Conservation (phyloP, 2,113 vertebrate species). For the Leucoraja erinaceus region DNA sequence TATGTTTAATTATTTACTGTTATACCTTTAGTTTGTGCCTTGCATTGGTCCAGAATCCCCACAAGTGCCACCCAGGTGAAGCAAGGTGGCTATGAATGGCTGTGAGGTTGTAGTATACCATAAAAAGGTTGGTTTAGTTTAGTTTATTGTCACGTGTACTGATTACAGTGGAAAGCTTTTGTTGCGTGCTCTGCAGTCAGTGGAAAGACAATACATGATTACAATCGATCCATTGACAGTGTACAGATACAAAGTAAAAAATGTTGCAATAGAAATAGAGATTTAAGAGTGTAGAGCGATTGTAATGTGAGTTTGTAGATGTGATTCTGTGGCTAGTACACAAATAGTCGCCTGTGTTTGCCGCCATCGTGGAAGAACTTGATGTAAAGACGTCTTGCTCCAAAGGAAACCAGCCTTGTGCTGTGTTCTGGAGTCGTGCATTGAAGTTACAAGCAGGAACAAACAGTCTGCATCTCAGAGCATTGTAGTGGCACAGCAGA, state of each 20-base stretch:
- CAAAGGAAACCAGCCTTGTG: background rate
- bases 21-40: background rate
- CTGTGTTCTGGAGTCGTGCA: background rate
- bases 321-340: too few relatives aligned
- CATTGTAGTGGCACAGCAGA: background rate
- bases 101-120: background rate
- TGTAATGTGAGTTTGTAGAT: too few relatives aligned
- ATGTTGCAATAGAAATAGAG: too few relatives aligned
- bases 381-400: background rate
- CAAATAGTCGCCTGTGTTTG: too few relatives aligned
- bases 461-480: background rate
- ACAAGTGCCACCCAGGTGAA: background rate
- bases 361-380: background rate
- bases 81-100: background rate
- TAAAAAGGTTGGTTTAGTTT: background rate
- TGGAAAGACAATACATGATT: too few relatives aligned
- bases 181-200: too few relatives aligned
- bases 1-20: constrained; percentile 3
- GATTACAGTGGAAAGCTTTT: too few relatives aligned
- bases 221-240: too few relatives aligned
- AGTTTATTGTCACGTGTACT: too few relatives aligned
- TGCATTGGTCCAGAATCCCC: background rate
- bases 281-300: too few relatives aligned
- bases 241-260: too few relatives aligned
- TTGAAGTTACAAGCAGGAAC: background rate